Conservation (phyloP, 2,888 invertebrate species). For the Lasioglossum oenotherae region DNA sequence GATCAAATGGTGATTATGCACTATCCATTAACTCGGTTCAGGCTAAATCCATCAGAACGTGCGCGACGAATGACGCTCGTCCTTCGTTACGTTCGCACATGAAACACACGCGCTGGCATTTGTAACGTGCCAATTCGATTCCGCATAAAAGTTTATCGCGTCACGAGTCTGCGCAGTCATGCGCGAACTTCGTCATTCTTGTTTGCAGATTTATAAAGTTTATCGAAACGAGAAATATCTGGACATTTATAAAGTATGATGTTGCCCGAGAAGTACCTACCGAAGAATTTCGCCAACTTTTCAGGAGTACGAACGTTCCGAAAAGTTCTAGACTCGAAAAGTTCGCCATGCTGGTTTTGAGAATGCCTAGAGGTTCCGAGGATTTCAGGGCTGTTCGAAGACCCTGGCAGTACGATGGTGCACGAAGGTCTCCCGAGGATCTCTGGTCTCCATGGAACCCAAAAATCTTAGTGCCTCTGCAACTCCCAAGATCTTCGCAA, state of each 20-base stretch:
- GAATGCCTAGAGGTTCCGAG: neutral
- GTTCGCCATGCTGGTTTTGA: conserved; percentile 2
- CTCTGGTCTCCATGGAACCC: neutral
- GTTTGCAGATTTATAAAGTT: neutral
- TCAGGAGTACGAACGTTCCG: neutral
- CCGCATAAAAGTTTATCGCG: neutral
- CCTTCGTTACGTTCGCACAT: conserved; percentile 15
- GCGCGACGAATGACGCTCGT: conserved; percentile 27
- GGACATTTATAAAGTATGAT: neutral
- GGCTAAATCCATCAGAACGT: conserved; percentile 54
- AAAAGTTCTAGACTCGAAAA: neutral
- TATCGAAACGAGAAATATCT: neutral
- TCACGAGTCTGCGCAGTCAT: neutral
- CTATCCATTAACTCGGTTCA: conserved; percentile 80
- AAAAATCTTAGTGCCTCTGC: conserved; percentile 3
- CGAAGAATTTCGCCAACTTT: neutral
- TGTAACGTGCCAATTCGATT: neutral
- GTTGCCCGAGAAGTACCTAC: neutral
- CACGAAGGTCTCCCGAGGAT: neutral
- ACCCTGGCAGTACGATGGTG: neutral
- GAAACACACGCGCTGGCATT: neutral
- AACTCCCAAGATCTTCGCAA: neutral
- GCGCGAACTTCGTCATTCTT: neutral
- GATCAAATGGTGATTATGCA: conserved; percentile 80
- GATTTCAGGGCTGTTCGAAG: neutral